Percentiles rank a stretch among this genome's conserved stretches.
These are phyloP conservation scores for Cyprinella venusta DNA, from an alignment of 2,797 vertebrate genomes.

Conservation along the genomic window DNA sequence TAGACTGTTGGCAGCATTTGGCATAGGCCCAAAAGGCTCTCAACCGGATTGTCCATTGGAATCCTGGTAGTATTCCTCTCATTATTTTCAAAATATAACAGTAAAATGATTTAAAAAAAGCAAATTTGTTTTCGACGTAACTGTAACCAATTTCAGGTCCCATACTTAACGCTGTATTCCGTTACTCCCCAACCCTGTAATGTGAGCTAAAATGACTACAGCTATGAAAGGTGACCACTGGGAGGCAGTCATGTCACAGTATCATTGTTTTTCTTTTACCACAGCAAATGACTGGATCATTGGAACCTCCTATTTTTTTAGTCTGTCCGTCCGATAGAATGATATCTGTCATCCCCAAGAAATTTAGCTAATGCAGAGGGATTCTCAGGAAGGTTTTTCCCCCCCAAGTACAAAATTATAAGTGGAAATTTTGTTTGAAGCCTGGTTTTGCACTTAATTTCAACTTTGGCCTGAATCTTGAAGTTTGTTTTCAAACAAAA, in stretches of 20 bases:
- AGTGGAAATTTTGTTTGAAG: not conserved
- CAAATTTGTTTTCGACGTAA: no score
- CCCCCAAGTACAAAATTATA: not conserved
- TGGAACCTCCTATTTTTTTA: not conserved
- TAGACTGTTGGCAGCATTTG: no score
- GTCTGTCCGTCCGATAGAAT: not conserved
- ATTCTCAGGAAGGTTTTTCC: not conserved
- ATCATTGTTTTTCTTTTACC: not conserved
- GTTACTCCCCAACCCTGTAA: no score
- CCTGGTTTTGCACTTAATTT: not conserved
- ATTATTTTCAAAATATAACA: no score
- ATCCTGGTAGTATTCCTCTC: no score
- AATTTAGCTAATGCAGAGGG: not conserved
- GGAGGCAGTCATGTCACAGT: conserved; percentile 8
- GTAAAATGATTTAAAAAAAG: no score
- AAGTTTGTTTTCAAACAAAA: not conserved
- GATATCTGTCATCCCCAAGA: not conserved
- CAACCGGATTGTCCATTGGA: no score
- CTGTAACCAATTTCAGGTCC: no score
- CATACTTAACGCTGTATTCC: no score
- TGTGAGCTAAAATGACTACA: not conserved
- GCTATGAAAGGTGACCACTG: not conserved
- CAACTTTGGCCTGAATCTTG: not conserved
- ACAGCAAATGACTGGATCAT: no score
- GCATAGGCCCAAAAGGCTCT: no score